Evolutionary conservation across 2,797 vertebrate species (phyloP).

Genomic region (Pterois miles): DNA sequence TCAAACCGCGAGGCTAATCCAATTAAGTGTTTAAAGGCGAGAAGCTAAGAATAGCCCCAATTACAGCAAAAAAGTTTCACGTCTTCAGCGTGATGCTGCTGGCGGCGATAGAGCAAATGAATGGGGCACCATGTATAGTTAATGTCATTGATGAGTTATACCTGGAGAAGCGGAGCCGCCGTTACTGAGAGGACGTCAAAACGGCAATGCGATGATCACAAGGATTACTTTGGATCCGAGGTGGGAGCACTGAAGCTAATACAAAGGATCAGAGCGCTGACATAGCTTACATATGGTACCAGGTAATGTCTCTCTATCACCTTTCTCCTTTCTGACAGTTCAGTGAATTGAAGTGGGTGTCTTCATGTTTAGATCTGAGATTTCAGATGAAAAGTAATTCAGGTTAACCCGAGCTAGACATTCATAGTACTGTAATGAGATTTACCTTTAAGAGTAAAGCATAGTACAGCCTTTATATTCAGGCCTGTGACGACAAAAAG

Average conservation of each 20-base stretch:
- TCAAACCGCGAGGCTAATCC: conserved; percentile 82
- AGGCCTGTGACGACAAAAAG: conserved; percentile 48
- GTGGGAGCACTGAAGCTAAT: conserved; percentile 68
- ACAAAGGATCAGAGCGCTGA: conserved; percentile 65
- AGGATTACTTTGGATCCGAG: conserved; percentile 73
- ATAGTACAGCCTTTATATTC: conserved; percentile 8
- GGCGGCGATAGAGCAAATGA: conserved; percentile 51
- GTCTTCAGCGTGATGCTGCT: conserved; percentile 34
- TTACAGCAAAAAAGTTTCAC: conserved; percentile 75
- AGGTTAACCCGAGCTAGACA: neutral
- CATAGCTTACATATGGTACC: conserved; percentile 72
- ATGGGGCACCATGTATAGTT: conserved; percentile 49
- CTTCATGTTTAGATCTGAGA: conserved; percentile 11
- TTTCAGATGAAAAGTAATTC: conserved; percentile 3
- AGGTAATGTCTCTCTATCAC: conserved; percentile 59
- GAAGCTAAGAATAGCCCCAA: conserved; percentile 82
- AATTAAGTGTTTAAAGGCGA: conserved; percentile 82
- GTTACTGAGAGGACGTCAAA: conserved; percentile 72
- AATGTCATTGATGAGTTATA: conserved; percentile 66
- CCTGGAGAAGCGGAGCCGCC: conserved; percentile 59
- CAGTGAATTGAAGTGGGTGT: conserved; percentile 3
- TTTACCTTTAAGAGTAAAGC: conserved; percentile 20
- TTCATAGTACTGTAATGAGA: conserved; percentile 7
- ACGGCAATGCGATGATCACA: conserved; percentile 72
- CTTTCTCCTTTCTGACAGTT: conserved; percentile 10